Evolutionary conservation across 1,140 invertebrate species (phyloP), one percentile per base, ranked within the genome.

Genomic region (Ephestia elutella): DNA sequence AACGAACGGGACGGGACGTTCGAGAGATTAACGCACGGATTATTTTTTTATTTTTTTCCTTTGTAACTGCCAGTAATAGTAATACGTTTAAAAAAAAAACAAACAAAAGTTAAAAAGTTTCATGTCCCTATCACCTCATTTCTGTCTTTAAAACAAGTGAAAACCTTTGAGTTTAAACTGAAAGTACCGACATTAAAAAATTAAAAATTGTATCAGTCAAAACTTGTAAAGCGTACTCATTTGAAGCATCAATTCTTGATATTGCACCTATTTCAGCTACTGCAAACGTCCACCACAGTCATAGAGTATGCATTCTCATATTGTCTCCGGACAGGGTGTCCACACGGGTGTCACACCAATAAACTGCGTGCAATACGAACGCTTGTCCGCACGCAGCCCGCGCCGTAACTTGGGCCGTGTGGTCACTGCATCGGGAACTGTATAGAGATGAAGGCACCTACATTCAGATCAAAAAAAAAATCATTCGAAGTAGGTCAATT

Each of bases 301-400:
- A 53, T 44, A 44, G 38, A 44, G 38, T 65, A 62, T 58, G 67
- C 65, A 75, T 76, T 73, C 50, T 25, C 49, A 50, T 21, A 21
- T 21, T 25, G 20, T n/a, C 19, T n/a, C 19, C 20, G 10, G 20
- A 53, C 20, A n/a, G 8, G 9, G 50, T 25, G 11, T 10, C 71
- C 70, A 65, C 68, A 62, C 67, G 66, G 9, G 66, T 80, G 76
- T 75, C 70, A 71, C 54, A 67, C 5, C 76, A 68, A 73, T 82
- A 82, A 82, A 80, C 68, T 77, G 72, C 66, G 71, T 64, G 77
- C 73, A 80, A 77, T 78, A 76, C 79, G 75, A 66, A 62, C 67
- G 66, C 65, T 66, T 70, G 73, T 73, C 73, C 70, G 68, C 74
- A 75, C 74, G 71, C 73, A 62, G 71, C 73, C 59, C 68, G 75